Conservation (phyloP, 1,140 invertebrate species). For the Eumeta japonica region DNA sequence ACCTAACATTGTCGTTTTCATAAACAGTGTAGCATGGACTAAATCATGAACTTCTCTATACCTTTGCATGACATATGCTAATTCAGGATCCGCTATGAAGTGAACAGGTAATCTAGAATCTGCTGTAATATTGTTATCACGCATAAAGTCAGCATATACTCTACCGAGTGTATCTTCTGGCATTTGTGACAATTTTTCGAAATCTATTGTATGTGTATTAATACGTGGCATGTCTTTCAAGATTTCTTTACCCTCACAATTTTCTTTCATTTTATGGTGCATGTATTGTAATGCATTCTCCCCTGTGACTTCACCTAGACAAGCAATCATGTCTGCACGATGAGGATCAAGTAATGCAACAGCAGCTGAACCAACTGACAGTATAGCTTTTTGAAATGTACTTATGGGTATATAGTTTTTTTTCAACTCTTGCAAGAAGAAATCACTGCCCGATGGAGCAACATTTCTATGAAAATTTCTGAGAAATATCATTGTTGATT, state of each 20-base stretch:
- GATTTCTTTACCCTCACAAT: constrained; percentile 70
- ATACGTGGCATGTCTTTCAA: constrained; percentile 81
- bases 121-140: constrained; percentile 84
- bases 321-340: constrained; percentile 90
- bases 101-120: constrained; percentile 85
- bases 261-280: constrained; percentile 64
- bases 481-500: too few relatives aligned
- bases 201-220: constrained; percentile 79
- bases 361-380: constrained; percentile 77
- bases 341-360: constrained; percentile 73
- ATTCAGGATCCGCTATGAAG: constrained; percentile 87
- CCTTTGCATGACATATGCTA: constrained; percentile 95
- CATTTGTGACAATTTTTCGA: constrained; percentile 68
- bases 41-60: constrained; percentile 97
- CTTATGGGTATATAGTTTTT: constrained; percentile 71
- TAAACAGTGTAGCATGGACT: constrained; percentile 84
- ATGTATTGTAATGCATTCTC: constrained; percentile 68
- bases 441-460: too few relatives aligned
- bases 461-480: too few relatives aligned
- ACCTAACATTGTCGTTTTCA: constrained; percentile 96
- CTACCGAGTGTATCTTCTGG: constrained; percentile 82
- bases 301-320: constrained; percentile 88
- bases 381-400: constrained; percentile 70
- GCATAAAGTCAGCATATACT: constrained; percentile 81
- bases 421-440: constrained; percentile 31